These are phyloP conservation scores for Homarus gammarus DNA, from an alignment of 2,888 invertebrate species.

Conservation along the genomic window DNA sequence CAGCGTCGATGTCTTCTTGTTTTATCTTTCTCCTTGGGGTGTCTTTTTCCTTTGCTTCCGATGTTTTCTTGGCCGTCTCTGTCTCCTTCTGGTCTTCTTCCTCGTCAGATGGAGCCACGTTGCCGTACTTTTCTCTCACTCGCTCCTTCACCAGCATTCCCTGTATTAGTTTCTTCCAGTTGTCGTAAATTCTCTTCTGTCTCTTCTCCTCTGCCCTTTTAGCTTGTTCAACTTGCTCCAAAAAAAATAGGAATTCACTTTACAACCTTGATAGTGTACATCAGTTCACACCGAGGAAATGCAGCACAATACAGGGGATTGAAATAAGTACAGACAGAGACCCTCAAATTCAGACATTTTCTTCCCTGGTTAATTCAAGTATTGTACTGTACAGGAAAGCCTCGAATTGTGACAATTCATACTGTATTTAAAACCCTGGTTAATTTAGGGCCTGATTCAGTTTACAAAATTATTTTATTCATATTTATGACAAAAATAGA, in stretches of 20 bases:
- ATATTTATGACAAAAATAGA: no score
- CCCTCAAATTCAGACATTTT: no score
- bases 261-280: neutral
- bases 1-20: slow-evolving; percentile 61
- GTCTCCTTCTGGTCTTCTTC: slow-evolving; percentile 41
- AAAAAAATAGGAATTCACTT: slow-evolving; percentile 75
- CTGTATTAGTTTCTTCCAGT: slow-evolving; percentile 92
- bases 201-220: slow-evolving; percentile 87
- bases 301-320: no score
- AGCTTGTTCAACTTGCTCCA: slow-evolving; percentile 87
- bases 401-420: no score
- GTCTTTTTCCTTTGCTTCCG: slow-evolving; percentile 7
- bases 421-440: no score
- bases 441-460: no score
- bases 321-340: no score
- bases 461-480: no score
- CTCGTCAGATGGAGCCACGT: neutral
- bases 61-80: neutral
- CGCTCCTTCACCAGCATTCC: slow-evolving; percentile 89
- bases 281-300: no score
- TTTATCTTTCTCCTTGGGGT: slow-evolving; percentile 33
- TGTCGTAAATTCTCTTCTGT: slow-evolving; percentile 89
- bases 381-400: no score
- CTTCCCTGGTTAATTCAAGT: no score
- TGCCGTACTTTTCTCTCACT: slow-evolving; percentile 85